A percentile compares a stretch with the other conserved stretches of the same genome.
These are phyloP conservation scores for Homarus gammarus DNA, from an alignment of 2,888 invertebrate species.

Conservation along the genomic window DNA sequence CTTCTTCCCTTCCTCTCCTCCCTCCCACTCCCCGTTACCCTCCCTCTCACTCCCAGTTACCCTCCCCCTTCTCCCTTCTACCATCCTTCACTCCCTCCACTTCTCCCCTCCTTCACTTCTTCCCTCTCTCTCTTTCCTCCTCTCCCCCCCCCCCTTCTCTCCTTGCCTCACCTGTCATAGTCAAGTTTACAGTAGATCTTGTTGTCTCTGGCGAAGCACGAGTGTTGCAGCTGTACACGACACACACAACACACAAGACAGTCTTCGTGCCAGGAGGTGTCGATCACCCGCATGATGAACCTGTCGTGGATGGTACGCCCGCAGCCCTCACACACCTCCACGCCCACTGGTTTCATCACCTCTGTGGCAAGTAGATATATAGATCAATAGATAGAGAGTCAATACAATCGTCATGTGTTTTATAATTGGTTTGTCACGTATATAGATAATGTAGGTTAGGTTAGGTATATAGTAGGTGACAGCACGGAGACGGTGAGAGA, in stretches of 20 bases:
- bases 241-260: conserved; percentile 98
- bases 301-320: conserved; percentile 96
- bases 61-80: neutral
- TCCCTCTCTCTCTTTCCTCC: neutral
- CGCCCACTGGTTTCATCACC: conserved; percentile 68
- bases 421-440: too few species aligned
- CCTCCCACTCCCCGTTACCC: neutral
- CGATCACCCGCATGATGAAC: conserved; percentile 95
- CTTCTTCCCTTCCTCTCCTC: neutral
- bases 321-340: conserved; percentile 95
- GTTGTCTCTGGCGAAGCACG: conserved; percentile 95
- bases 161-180: conserved; percentile 88
- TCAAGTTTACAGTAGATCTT: conserved; percentile 98
- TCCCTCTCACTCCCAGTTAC: neutral
- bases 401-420: too few species aligned
- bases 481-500: too few species aligned
- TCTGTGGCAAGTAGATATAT: too few species aligned
- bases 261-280: conserved; percentile 97
- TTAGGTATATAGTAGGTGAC: too few species aligned
- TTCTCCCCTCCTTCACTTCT: neutral
- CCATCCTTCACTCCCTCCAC: neutral
- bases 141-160: neutral
- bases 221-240: conserved; percentile 91
- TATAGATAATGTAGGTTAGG: too few species aligned
- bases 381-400: too few species aligned